These are phyloP conservation scores for Paramisgurnus dabryanus DNA, from an alignment of 2,113 vertebrate species.

Conservation along the genomic window DNA sequence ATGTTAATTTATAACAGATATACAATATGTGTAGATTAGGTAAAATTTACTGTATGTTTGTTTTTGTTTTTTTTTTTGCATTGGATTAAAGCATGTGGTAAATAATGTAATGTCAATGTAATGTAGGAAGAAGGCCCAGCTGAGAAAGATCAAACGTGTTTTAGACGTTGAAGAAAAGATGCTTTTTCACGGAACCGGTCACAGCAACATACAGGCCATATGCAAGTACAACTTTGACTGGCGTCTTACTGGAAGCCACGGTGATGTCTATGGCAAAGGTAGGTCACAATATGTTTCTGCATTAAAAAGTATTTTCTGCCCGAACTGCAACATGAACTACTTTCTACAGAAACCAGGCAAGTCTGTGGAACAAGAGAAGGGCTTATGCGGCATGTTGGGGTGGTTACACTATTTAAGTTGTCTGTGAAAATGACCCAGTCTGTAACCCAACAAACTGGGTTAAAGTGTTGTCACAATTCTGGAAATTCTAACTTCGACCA, in stretches of 20 bases:
- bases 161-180: slow-evolving; percentile 88
- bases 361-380: no score
- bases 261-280: slow-evolving; percentile 95
- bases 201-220: slow-evolving; percentile 93
- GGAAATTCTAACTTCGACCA: no score
- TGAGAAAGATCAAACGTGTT: slow-evolving; percentile 88
- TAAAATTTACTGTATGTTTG: neutral
- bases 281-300: slow-evolving; percentile 24
- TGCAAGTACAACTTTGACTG: slow-evolving; percentile 98
- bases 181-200: slow-evolving; percentile 96
- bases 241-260: slow-evolving; percentile 93
- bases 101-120: neutral
- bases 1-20: no score
- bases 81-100: neutral
- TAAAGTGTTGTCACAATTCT: no score
- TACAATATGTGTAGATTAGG: neutral
- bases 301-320: neutral
- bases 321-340: neutral
- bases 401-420: no score
- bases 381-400: no score
- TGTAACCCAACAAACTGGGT: no score
- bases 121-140: slow-evolving; percentile 90
- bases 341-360: neutral
- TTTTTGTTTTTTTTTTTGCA: no score
- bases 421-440: no score